These are phyloP conservation scores for Lemur catta DNA, from an alignment of 2,797 vertebrate species.

Conservation along the genomic window DNA sequence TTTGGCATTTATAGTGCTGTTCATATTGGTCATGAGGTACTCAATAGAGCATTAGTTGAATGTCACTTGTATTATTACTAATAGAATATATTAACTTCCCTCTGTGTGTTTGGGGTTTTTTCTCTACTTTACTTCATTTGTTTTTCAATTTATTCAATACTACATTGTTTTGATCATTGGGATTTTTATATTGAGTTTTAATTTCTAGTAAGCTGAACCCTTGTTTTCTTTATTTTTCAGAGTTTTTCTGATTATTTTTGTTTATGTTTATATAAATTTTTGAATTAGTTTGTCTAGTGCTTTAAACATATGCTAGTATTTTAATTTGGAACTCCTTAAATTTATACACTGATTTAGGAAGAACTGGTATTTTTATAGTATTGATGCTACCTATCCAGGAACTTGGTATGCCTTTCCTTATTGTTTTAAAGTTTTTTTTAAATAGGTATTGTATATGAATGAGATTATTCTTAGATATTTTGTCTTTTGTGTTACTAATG, in stretches of 20 bases:
- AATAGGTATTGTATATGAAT: not conserved
- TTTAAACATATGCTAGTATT: not conserved
- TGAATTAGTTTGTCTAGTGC: not conserved
- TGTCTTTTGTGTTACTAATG: not conserved
- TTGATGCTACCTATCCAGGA: not conserved
- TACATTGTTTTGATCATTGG: not conserved
- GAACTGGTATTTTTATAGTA: not conserved
- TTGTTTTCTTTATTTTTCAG: not conserved
- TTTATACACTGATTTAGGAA: not conserved
- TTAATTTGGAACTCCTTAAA: not conserved
- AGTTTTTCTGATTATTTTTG: not conserved
- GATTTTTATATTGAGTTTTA: not conserved
- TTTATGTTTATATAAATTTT: not conserved
- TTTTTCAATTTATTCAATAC: not conserved
- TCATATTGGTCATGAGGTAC: not conserved
- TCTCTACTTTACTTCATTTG: not conserved
- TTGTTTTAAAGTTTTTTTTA: not conserved
- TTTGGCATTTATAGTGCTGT: not conserved
- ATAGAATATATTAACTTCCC: not conserved
- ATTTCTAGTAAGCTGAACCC: not conserved
- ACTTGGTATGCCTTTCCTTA: not conserved
- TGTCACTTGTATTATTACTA: not conserved
- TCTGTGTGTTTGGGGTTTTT: not conserved
- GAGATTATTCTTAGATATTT: not conserved
- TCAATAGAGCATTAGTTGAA: not conserved